Evolutionary conservation across 1,140 invertebrate genomes (phyloP), one percentile per base, ranked within the genome.

Genomic region (Drosophila serrata): DNA sequence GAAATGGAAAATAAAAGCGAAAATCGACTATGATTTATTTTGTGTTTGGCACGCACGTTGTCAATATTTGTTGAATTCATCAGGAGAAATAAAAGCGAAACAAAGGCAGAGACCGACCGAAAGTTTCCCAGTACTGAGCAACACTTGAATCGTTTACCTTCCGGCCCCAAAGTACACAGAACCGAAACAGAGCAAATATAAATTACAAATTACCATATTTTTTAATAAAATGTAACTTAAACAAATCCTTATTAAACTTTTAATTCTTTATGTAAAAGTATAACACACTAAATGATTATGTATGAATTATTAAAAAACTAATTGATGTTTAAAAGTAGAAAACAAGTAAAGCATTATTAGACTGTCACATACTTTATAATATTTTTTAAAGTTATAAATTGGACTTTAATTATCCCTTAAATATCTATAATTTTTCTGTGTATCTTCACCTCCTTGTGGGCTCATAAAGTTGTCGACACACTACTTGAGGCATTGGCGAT

Each of bases 51-150:
- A 88, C 80, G 80, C 85, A 90, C 76, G 79, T 88, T 88, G 84
- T 88, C 85, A 88, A 88, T 90, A 88, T 88, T 88, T 88, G 73
- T 88, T 77, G 81, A 88, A 88, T 88, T 84, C 81, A 90, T 88
- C 84, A 88, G 73, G 51, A 72, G 70, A 65, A 69, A 76, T 58
- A 77, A 69, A 76, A 43, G 48, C 48, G 57, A 48, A 69, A 43
- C 74, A 77, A 68, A 69, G 55, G 42, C 61, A 53, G 35, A 49
- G 13, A 51, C 31, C 53, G 31, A 27, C 37, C 57, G 17, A 37
- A 42, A 53, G 22, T 53, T 43, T 45, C 61, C 43, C 37, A 58
- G 67, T 43, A 72, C 27, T 29, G 27, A 60, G 35, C 56, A 49
- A 49, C 46, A 86, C 77, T 84, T 81, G 61, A 42, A 59, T 29